A percentile compares a stretch with the other conserved stretches of the same genome.
Evolutionary conservation across 2,797 vertebrate genomes (phyloP).

Genomic region (Xenentodon cancila): DNA sequence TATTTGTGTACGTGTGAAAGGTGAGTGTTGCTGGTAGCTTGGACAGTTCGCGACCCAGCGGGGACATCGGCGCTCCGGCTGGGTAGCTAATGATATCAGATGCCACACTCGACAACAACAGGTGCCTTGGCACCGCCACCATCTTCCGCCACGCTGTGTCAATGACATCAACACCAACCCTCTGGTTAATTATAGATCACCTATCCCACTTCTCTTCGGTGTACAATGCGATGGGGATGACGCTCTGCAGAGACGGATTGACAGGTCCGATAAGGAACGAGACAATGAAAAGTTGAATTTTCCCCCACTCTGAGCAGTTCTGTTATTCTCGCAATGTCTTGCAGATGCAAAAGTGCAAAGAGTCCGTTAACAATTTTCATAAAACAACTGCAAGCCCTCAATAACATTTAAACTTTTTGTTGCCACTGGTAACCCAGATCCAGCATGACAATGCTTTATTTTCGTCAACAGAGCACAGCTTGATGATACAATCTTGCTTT

Average conservation of each 20-base stretch:
- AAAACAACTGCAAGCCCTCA: too few species aligned
- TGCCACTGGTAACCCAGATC: neutral
- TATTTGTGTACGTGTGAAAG: constrained; percentile 49
- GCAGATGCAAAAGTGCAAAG: too few species aligned
- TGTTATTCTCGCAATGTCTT: too few species aligned
- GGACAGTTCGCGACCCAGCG: constrained; percentile 98
- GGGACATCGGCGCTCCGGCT: constrained; percentile 95
- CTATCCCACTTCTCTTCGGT: constrained; percentile 83
- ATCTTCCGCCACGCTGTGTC: constrained; percentile 97
- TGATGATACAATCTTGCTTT: too few species aligned
- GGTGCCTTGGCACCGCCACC: constrained; percentile 98
- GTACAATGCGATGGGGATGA: constrained; percentile 33
- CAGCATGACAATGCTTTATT: neutral
- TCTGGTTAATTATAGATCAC: constrained; percentile 98
- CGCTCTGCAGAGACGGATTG: constrained; percentile 38
- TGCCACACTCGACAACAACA: constrained; percentile 99
- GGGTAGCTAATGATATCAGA: constrained; percentile 99
- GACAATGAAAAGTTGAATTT: constrained; percentile 20
- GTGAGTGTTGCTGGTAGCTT: constrained; percentile 80
- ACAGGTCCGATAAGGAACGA: constrained; percentile 39
- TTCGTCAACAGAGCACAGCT: constrained; percentile 4
- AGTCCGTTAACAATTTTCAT: too few species aligned
- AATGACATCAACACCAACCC: constrained; percentile 99
- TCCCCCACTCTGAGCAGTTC: too few species aligned
- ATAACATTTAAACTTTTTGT: too few species aligned